Evolutionary conservation across 1,140 invertebrate species (phyloP), one percentile per base, ranked within the genome.

Genomic region (Chelonus insularis): DNA sequence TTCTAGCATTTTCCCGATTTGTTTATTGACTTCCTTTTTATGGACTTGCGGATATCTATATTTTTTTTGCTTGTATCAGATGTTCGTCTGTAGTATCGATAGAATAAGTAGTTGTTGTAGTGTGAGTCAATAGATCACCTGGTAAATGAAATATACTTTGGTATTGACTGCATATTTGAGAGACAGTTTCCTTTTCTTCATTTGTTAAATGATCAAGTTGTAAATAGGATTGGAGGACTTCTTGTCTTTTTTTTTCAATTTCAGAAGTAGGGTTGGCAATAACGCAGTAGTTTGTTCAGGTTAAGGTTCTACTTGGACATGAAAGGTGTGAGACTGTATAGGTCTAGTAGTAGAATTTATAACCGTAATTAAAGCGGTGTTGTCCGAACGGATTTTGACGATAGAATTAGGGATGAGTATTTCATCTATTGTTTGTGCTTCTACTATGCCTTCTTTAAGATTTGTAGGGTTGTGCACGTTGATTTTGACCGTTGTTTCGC

Each of bases 61-160:
- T n/a, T 5, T 25, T 41, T 55, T 61, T 57, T 12, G 54, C 21
- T n/a, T 57, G 54, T n/a, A 57, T 45, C n/a, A 50, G 18, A 9
- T 6, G 18, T 20, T 58, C 41, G 29, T 58, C 32, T n/a, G 41
- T 58, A 32, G 56, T 58, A 12, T 47, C 45, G 11, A 58, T 58
- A 16, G 11, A 21, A 29, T 45, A 25, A 47, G 41, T 32, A 2
- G 29, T 18, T 7, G 45, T 25, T 14, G 21, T 58, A 2, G 56
- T 58, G 14, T 45, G 16, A 18, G 56, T 48, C n/a, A 48, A 21
- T 48, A 9, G 1, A 21, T 58, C 56, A n/a, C 14, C 45, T 3
- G 56, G 56, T 47, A 48, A 29, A 37, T 58, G 56, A 12, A 58
- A 58, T 25, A 58, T 58, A 58, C 48, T 43, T n/a, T 36, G n/a